Base-by-base conservation (phyloP, 2,888 invertebrate genomes). In the Camptogramma bilineatum region DNA sequence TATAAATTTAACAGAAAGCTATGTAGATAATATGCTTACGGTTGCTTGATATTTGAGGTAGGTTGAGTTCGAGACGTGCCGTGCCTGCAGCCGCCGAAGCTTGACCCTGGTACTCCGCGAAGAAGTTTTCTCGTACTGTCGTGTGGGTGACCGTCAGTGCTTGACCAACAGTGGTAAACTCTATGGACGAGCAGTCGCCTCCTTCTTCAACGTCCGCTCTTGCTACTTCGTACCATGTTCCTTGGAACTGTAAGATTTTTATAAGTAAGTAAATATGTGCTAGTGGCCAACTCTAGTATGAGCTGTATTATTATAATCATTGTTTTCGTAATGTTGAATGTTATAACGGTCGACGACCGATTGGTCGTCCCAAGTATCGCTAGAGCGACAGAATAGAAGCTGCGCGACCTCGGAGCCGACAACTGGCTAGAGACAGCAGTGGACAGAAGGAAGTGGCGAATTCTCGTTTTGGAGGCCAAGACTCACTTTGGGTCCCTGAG, bases 181-280 rank as follows among this genome's bases (percentile, higher is more conserved):
- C 68, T 16, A 85, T 66, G 0, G 57, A 64, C 0, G 87, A 78
- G 63, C 91, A 92, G n/a, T 87, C 86, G 0, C 80, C 83, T 0
- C 64, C 74, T 0, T 61, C 60, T 0, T 66, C 56, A 19, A 74
- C 79, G 9, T 74, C 79, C 0, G 85, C 68, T 18, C 85, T 78
- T 8, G 74, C 68, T 16, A 81, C 63, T 51, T 88, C 90, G 69
- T 81, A 77, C 91, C 91, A 92, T 57, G 54, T 71, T 46, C 88
- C 88, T 47, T 74, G 24, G 61, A 90, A 87, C 91, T 91, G 71
- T 19, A 31, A 51, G 13, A 8, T 18, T 48, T 24, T 48, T 10
- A 0, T 57, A 46, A 28, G 2, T 48, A 13, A 34, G 55, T 19
- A 57, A 34, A 10, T n/a, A n/a, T n/a, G n/a, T 2, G 9, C 8